Evolutionary conservation across 2,113 vertebrate genomes (phyloP).

Genomic region (Oncorhynchus kisutch): DNA sequence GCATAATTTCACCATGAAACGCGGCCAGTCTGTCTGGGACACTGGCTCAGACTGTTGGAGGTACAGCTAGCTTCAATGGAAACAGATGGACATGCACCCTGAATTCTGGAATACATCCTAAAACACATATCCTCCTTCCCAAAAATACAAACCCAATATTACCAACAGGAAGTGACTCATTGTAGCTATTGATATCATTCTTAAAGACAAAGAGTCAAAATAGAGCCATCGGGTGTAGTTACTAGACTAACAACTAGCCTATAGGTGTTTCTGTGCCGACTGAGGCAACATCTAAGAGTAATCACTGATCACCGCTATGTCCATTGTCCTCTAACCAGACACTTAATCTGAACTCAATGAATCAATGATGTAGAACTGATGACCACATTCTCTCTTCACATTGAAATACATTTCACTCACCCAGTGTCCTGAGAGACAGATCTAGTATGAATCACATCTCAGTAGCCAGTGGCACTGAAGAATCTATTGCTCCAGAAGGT

Average conservation of each 20-base stretch:
- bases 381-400: too few species aligned
- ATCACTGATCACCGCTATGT: too few species aligned
- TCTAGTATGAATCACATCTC: background rate
- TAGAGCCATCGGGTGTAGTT: too few species aligned
- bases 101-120: conserved; percentile 15
- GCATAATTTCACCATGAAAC: conserved; percentile 25
- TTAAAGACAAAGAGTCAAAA: too few species aligned
- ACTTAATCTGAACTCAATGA: too few species aligned
- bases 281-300: too few species aligned
- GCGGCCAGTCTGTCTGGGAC: conserved; percentile 17
- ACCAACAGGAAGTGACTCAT: background rate
- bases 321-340: too few species aligned
- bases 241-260: too few species aligned
- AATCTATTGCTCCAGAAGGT: background rate
- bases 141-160: background rate
- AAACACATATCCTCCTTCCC: background rate
- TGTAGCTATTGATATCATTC: too few species aligned
- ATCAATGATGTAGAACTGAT: too few species aligned
- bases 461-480: background rate
- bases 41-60: conserved; percentile 9
- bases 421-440: background rate
- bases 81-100: conserved; percentile 38
- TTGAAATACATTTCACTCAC: background rate
- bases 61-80: background rate
- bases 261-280: too few species aligned